Conservation (phyloP, 2,797 vertebrate genomes). For the Rhynchonycteris naso region DNA sequence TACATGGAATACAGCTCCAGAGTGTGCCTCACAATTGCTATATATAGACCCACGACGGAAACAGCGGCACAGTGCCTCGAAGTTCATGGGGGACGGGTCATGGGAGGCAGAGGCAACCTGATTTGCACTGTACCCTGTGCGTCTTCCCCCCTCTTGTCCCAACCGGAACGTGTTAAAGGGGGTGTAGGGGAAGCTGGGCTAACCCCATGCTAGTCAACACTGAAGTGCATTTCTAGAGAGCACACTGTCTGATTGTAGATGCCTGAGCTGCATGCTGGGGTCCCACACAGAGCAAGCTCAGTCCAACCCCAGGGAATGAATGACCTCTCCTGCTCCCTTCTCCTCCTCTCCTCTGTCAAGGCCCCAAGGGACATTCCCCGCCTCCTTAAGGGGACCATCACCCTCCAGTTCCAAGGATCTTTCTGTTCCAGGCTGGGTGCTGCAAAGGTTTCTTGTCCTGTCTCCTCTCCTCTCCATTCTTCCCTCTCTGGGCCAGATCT, state of each 20-base stretch:
- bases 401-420: not conserved
- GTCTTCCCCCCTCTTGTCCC: not conserved
- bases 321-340: not conserved
- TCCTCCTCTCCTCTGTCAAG: not conserved
- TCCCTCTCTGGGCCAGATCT: not conserved
- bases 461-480: not conserved
- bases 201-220: fast-evolving
- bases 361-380: not conserved
- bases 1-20: constrained; percentile 59
- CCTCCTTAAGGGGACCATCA: not conserved
- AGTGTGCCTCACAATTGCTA: constrained; percentile 66
- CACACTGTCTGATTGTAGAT: not conserved
- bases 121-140: not conserved
- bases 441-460: not conserved
- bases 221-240: not conserved
- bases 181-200: not conserved
- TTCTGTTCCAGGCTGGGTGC: not conserved
- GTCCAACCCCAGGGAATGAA: not conserved
- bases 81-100: not conserved
- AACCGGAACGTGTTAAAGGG: not conserved
- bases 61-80: not conserved
- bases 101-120: constrained; percentile 42
- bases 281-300: not conserved
- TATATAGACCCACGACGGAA: constrained; percentile 74
- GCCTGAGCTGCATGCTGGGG: fast-evolving